Evolutionary conservation across 30 jellyfish, hydroid and myxozoan species (phyloP), one percentile per base, ranked within the genome.

Genomic region (Haliclystus octoradiatus): DNA sequence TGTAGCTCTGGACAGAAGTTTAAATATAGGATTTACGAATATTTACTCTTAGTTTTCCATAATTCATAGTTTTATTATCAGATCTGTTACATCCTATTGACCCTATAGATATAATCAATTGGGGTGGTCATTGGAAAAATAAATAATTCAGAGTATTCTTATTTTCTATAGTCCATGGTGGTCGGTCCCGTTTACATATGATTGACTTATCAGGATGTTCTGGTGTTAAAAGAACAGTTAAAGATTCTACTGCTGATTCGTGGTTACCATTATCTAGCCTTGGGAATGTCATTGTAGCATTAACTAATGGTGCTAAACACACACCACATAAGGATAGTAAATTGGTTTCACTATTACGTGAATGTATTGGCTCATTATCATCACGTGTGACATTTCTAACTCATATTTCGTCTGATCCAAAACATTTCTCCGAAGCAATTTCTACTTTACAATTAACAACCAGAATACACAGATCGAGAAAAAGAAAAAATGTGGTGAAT

Each of bases 131-230:
- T n/a, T n/a, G n/a, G n/a, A n/a, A n/a, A n/a, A n/a, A n/a, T n/a
- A n/a, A n/a, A n/a, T n/a, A n/a, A n/a, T n/a, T n/a, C n/a, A n/a
- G n/a, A n/a, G n/a, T n/a, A n/a, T 19, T 15, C 2, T 28, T 63
- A 15, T 65, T 22, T 24, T 52, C 66, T 77, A 7, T 66, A 88
- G 97, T 88, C 75, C 97, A 88, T 57, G 97, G 97, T 35, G 97
- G 97, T 2, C 79, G 97, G 2, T 88, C 97, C 7, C 50, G 94
- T 52, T 71, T 88, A 24, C 97, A 88, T 65, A 52, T 88, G 35
- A 80, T 88, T 51, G 97, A 88, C 64, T 73, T 88, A 33, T 80
- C 97, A 63, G 97, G 97, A 15, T 88, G 97, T 84, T 75, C 80
- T 19, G 76, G 94, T 34, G 70, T 34, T 28, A 79, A 72, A 24